These are phyloP conservation scores for Enoplosus armatus DNA, from an alignment of 2,797 vertebrate species.

Conservation along the genomic window DNA sequence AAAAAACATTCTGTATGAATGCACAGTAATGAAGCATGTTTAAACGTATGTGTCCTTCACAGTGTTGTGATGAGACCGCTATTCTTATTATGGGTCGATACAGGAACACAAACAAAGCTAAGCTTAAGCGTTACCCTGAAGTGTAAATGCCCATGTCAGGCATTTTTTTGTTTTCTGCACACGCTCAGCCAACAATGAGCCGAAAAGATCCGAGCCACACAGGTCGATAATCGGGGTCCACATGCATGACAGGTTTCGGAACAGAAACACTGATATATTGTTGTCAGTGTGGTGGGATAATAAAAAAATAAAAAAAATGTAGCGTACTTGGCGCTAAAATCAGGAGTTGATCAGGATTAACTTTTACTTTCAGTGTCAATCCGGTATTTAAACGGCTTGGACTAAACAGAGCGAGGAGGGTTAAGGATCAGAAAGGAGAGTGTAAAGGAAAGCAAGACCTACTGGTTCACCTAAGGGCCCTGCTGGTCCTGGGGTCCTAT, in stretches of 20 bases:
- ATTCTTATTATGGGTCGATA: neutral
- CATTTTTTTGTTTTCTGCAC: neutral
- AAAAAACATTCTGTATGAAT: neutral
- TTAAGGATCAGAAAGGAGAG: slow-evolving; percentile 64
- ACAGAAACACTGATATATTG: slow-evolving; percentile 32
- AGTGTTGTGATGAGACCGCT: neutral
- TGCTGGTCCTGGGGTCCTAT: slow-evolving; percentile 88
- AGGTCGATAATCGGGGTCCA: slow-evolving; percentile 23
- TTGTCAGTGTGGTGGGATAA: neutral
- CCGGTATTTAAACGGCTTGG: slow-evolving; percentile 28
- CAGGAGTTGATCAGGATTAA: slow-evolving; percentile 34
- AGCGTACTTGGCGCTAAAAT: neutral
- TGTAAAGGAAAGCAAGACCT: slow-evolving; percentile 94
- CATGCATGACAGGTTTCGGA: slow-evolving; percentile 3
- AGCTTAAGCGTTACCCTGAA: neutral
- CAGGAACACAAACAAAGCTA: slow-evolving; percentile 21
- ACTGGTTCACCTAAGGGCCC: slow-evolving; percentile 99
- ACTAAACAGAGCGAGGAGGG: slow-evolving; percentile 33
- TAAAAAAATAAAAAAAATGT: too few relatives aligned
- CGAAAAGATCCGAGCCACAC: slow-evolving; percentile 17
- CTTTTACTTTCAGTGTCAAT: slow-evolving; percentile 29
- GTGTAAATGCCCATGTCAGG: neutral
- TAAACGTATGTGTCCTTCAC: neutral
- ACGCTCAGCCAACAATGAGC: slow-evolving; percentile 2
- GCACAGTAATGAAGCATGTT: neutral